Percentiles rank a stretch among this genome's conserved stretches.
These are phyloP conservation scores for Zaprionus bogoriensis DNA, from an alignment of 2,888 invertebrate genomes.

Conservation along the genomic window DNA sequence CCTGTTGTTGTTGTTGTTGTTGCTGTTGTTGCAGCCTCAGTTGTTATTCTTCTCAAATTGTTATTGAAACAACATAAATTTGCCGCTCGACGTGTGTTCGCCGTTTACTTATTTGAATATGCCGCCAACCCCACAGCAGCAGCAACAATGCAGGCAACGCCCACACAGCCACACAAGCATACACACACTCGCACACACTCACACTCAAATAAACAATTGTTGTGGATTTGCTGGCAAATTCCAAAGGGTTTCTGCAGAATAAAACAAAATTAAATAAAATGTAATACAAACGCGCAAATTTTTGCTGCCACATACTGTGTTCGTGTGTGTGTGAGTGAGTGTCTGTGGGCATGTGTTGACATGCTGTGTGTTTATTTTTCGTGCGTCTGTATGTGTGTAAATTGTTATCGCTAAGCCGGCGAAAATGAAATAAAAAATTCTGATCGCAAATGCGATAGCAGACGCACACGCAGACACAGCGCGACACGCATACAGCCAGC, in stretches of 20 bases:
- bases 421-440: slow-evolving; percentile 63
- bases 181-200: slow-evolving; percentile 2
- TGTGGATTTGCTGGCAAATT: slow-evolving; percentile 50
- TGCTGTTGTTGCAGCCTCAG: too few relatives aligned
- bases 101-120: slow-evolving; percentile 60
- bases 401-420: slow-evolving; percentile 50
- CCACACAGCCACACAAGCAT: not conserved
- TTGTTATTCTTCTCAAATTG: slow-evolving; percentile 63
- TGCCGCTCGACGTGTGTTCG: slow-evolving; percentile 58
- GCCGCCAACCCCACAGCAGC: slow-evolving; percentile 18
- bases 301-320: slow-evolving; percentile 25
- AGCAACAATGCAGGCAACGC: slow-evolving; percentile 3
- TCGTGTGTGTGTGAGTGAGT: not conserved
- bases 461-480: slow-evolving; percentile 5
- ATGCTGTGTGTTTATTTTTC: slow-evolving; percentile 15
- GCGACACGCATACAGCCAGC: slow-evolving; percentile 2
- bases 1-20: slow-evolving; percentile 31
- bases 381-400: slow-evolving; percentile 16
- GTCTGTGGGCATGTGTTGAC: not conserved
- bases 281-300: slow-evolving; percentile 40
- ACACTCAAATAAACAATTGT: slow-evolving; percentile 35
- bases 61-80: slow-evolving; percentile 74
- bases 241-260: slow-evolving; percentile 55
- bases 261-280: slow-evolving; percentile 68
- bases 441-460: slow-evolving; percentile 62